These are phyloP conservation scores for Cariama cristata DNA, from an alignment of 2,113 vertebrate species.

Conservation along the genomic window DNA sequence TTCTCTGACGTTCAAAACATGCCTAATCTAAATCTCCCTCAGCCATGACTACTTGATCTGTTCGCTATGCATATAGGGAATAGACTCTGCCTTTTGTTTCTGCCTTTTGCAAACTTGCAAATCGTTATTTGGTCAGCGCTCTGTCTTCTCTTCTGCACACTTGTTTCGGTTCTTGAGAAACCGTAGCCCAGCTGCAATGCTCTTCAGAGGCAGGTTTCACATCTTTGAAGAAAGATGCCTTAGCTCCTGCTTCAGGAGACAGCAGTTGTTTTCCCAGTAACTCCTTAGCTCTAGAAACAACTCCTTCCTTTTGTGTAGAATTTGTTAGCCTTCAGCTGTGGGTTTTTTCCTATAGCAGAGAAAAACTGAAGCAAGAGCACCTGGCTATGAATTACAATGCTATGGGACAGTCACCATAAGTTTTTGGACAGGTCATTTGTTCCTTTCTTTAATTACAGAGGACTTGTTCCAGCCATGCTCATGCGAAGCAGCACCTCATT, in stretches of 20 bases:
- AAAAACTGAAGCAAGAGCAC: background rate
- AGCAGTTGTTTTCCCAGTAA: background rate
- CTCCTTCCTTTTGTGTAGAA: background rate
- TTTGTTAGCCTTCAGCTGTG: background rate
- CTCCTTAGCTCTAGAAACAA: background rate
- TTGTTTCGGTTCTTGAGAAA: background rate
- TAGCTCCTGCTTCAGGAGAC: background rate
- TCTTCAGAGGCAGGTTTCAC: background rate
- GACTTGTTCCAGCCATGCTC: background rate
- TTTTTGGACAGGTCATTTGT: background rate
- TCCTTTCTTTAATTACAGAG: background rate
- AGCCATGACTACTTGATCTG: background rate
- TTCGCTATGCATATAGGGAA: background rate
- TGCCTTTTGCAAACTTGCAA: background rate
- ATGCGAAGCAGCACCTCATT: background rate
- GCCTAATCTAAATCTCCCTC: background rate
- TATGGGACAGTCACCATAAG: background rate
- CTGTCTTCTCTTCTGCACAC: background rate
- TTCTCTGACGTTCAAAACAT: background rate
- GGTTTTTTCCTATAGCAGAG: background rate
- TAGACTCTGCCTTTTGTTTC: background rate
- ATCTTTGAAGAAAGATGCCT: background rate
- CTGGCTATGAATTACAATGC: background rate
- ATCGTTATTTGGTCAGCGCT: background rate
- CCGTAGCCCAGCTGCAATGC: background rate